Evolutionary conservation across 2,888 invertebrate genomes (phyloP), one percentile per base, ranked within the genome.

Genomic region (Pharmacophagus antenor): DNA sequence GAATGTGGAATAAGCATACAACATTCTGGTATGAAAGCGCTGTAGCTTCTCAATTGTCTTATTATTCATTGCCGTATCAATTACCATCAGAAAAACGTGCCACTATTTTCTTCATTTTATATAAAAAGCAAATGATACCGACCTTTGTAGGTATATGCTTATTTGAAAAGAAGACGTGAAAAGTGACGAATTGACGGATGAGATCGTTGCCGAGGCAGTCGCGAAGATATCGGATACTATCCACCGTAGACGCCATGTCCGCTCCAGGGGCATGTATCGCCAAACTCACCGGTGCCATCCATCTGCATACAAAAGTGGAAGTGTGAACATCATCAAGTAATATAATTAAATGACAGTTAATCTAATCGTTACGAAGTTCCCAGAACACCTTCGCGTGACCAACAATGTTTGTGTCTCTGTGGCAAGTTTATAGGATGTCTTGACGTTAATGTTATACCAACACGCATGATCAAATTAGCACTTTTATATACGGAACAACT

Each of bases 121-220:
- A n/a, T n/a, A 4, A 44, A 54, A 20, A 47, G 4, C 1, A 31
- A 37, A 22, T 25, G 12, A 7, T n/a, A 73, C 80, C 77, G 58
- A 89, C 89, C 73, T 74, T 77, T 63, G 68, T 94, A 59, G 97
- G 97, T 79, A 96, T 94, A 85, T 97, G 96, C 76, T 95, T 95
- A 74, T 94, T 94, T 73, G 96, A 95, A 88, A 97, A 97, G 88
- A 96, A 97, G 56, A 98, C 82, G 81, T 98, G 97, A 91, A 98
- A 97, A 65, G 97, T 96, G 81, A 95, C 96, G 77, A 92, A 94
- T 74, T 95, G 93, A 58, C 93, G 92, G 67, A 98, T 93, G 70
- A 96, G 92, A 49, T 94, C 92, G 65, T 92, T 92, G 20, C 92
- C 93, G 64, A 92, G 89, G 81, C 97, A 97, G 76, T 94, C 94